A percentile compares a stretch with the other conserved stretches of the same genome.
Conservation (phyloP, 1,140 invertebrate species). For the Papilio machaon region DNA sequence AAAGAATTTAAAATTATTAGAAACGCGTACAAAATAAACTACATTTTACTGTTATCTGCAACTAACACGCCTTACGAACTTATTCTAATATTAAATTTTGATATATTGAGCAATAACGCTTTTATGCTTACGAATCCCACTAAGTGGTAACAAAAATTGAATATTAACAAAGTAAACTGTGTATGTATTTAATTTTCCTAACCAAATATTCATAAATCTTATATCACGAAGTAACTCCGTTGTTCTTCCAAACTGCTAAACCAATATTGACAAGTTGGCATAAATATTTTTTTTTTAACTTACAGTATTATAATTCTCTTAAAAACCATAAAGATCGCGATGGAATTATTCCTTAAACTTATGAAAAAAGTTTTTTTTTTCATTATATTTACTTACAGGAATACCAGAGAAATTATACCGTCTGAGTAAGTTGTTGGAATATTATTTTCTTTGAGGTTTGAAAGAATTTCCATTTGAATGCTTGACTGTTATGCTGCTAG, state of each 20-base stretch:
- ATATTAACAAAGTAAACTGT: not conserved
- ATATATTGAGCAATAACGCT: not conserved
- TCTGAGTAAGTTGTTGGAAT: not conserved
- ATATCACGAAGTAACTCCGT: too few species aligned
- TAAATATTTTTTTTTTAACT: not conserved
- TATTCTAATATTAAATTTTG: not conserved
- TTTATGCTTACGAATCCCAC: not conserved
- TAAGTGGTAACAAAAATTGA: not conserved
- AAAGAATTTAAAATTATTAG: not conserved
- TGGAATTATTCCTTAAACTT: not conserved
- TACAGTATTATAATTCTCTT: too few species aligned
- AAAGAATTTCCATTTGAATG: conserved; percentile 25
- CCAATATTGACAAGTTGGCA: not conserved
- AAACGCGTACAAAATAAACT: not conserved
- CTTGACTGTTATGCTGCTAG: not conserved
- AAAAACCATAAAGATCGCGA: not conserved
- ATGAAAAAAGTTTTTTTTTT: not conserved
- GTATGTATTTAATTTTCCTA: too few species aligned
- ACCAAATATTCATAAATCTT: too few species aligned
- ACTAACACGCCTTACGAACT: not conserved
- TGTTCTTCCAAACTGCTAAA: not conserved
- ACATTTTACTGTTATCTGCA: not conserved
- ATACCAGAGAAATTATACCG: not conserved
- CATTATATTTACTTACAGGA: not conserved
- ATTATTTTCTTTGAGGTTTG: not conserved